Percentiles rank a stretch among this genome's conserved stretches.
Evolutionary conservation across 2,888 invertebrate species (phyloP).

Genomic region (Cabera pusaria): DNA sequence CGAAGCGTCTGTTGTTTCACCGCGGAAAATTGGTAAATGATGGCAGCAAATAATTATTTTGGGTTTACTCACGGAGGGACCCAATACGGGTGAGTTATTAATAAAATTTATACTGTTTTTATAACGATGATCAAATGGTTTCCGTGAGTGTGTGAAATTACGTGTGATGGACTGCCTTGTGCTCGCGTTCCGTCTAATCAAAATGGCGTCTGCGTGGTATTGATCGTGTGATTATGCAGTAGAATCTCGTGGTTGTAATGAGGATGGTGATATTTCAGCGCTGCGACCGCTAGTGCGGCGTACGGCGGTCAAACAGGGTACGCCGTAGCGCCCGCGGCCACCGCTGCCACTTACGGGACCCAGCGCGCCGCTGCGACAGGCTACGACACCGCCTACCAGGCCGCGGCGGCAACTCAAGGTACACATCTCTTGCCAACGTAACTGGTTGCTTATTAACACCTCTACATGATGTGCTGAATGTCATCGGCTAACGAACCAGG

Average conservation of each 20-base stretch:
- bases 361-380: constrained; percentile 91
- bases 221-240: constrained; percentile 53
- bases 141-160: constrained; percentile 14
- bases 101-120: background rate
- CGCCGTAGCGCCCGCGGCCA: constrained; percentile 91
- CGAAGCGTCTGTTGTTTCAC: constrained; percentile 73
- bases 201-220: constrained; percentile 75
- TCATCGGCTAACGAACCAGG: too few relatives aligned
- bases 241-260: constrained; percentile 24
- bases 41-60: constrained; percentile 97
- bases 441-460: too few relatives aligned
- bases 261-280: constrained; percentile 65
- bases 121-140: background rate
- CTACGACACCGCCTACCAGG: constrained; percentile 93
- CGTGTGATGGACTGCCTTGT: constrained; percentile 53
- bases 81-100: constrained; percentile 91
- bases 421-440: too few relatives aligned
- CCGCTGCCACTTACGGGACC: constrained; percentile 93
- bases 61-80: constrained; percentile 97
- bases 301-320: constrained; percentile 94
- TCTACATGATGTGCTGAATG: too few relatives aligned
- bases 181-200: constrained; percentile 69
- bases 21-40: constrained; percentile 79
- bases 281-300: constrained; percentile 90
- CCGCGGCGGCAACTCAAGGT: constrained; percentile 90